Percentiles rank a stretch among this genome's conserved stretches.
These are phyloP conservation scores for Frieseomelitta varia DNA, from an alignment of 1,140 invertebrate genomes.

Conservation along the genomic window DNA sequence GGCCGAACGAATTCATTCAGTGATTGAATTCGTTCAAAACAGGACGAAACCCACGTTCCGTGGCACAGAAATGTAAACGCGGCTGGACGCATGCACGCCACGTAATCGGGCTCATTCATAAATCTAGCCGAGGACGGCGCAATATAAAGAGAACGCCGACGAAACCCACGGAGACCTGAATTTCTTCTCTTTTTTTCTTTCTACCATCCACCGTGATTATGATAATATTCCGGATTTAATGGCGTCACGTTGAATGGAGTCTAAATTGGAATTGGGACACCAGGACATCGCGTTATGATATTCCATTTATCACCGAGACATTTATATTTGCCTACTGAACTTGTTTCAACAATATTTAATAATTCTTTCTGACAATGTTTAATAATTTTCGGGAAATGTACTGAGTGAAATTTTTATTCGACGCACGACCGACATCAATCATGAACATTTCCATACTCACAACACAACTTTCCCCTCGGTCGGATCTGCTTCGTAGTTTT, in stretches of 20 bases:
- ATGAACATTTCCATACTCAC: not conserved
- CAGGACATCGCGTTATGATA: not conserved
- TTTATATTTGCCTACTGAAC: too few species aligned
- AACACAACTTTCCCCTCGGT: not conserved
- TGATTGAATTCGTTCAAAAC: slow-evolving; percentile 39
- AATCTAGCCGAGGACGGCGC: not conserved
- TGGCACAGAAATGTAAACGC: slow-evolving; percentile 42
- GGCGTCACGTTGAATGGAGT: not conserved
- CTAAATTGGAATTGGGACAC: not conserved
- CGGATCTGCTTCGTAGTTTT: not conserved
- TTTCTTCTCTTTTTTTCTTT: not conserved
- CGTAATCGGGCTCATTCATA: slow-evolving; percentile 28
- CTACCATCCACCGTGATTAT: too few species aligned
- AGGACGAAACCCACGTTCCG: not conserved
- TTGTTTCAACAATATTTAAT: too few species aligned
- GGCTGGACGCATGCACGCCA: not conserved
- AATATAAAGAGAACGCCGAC: not conserved
- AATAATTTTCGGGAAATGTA: not conserved
- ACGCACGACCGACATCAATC: not conserved
- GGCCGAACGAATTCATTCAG: too few species aligned
- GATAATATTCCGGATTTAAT: not conserved
- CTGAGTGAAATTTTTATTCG: not conserved
- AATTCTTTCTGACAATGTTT: not conserved
- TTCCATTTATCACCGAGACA: not conserved
- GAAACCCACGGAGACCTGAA: not conserved